phyloP scores from a whole-genome alignment of 1,140 invertebrate genomes.

The Doryteuthis pealeii region DNA sequence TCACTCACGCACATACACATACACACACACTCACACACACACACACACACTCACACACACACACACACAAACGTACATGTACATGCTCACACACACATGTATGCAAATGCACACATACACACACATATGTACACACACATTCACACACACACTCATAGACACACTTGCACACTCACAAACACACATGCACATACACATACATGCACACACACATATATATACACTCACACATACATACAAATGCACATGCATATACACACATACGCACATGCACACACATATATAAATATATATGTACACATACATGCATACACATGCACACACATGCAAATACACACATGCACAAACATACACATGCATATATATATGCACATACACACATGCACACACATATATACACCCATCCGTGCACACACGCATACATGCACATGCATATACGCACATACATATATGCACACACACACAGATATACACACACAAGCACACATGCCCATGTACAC shows the following conservation, averaged over 20 bases:
- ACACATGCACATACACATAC: neutral
- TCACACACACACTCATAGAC: no score
- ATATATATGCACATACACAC: neutral
- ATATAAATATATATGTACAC: neutral
- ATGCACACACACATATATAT: neutral
- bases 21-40: no score
- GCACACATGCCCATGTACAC: neutral
- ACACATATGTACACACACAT: no score
- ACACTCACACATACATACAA: neutral
- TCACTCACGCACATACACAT: no score
- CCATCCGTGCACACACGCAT: neutral
- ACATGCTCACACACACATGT: no score
- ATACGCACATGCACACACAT: neutral
- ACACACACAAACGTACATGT: no score
- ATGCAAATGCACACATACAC: no score
- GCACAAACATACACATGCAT: neutral
- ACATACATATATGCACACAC: neutral
- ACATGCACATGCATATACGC: neutral
- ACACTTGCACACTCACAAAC: no score
- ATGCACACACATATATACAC: neutral
- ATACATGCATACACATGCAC: neutral
- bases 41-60: no score
- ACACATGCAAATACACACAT: neutral
- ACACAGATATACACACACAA: neutral
- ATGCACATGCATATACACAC: neutral